Conservation (phyloP, 1,140 invertebrate species). For the Apis mellifera region DNA sequence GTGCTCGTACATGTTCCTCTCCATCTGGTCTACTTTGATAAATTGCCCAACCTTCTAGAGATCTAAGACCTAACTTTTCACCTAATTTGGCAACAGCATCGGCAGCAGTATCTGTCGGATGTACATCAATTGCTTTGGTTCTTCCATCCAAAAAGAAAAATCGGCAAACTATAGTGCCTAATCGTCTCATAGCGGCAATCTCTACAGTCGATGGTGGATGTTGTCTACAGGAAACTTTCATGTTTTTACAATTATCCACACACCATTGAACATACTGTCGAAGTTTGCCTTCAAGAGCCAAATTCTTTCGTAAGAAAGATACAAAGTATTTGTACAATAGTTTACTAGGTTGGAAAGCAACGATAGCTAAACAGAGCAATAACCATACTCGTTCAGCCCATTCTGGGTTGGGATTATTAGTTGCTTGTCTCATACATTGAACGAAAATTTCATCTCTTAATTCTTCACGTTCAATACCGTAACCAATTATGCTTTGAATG, state of each 20-base stretch:
- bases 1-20: constrained; percentile 95
- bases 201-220: constrained; percentile 95
- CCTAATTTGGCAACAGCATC: constrained; percentile 94
- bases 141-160: constrained; percentile 98
- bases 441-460: constrained; percentile 94
- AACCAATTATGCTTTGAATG: constrained; percentile 92
- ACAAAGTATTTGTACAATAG: constrained; percentile 89
- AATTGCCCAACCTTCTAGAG: constrained; percentile 96
- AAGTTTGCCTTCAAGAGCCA: constrained; percentile 86
- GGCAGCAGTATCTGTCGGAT: constrained; percentile 95
- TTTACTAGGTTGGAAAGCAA: constrained; percentile 96
- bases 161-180: constrained; percentile 96
- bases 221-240: constrained; percentile 90
- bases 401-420: constrained; percentile 92
- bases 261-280: constrained; percentile 96
- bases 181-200: constrained; percentile 94
- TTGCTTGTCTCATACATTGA: constrained; percentile 91
- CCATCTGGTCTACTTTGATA: constrained; percentile 92
- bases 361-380: constrained; percentile 92
- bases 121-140: constrained; percentile 97
- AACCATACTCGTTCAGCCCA: constrained; percentile 93
- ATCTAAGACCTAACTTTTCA: constrained; percentile 92
- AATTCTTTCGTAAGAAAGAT: constrained; percentile 89
- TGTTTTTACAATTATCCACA: constrained; percentile 94
- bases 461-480: constrained; percentile 94